A percentile compares a stretch with the other conserved stretches of the same genome.
Conservation (phyloP, 2,888 invertebrate genomes). For the Lacanobia wlatinum region DNA sequence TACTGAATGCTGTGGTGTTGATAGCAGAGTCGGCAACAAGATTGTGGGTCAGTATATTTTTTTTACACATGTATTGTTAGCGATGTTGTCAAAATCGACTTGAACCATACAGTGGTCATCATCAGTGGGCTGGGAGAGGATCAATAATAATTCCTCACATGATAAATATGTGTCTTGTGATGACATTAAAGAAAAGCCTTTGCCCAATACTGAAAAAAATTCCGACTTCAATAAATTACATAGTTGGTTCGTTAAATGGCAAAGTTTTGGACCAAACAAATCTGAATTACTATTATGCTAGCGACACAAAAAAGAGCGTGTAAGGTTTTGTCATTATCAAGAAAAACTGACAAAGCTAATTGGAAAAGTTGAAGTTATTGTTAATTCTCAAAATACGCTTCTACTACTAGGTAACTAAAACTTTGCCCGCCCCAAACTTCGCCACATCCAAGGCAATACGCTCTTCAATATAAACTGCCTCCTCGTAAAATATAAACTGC, state of each 20-base stretch:
- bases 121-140: neutral
- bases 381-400: too few species aligned
- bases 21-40: conserved; percentile 71
- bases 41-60: conserved; percentile 73
- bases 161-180: too few species aligned
- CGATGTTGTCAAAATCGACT: neutral
- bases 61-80: neutral
- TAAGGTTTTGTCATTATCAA: too few species aligned
- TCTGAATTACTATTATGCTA: too few species aligned
- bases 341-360: too few species aligned
- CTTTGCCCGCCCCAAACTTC: neutral
- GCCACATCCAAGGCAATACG: neutral
- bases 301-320: too few species aligned
- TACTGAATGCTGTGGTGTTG: conserved; percentile 79
- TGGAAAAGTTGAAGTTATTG: too few species aligned
- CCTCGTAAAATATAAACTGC: neutral
- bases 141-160: neutral
- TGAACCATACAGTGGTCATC: neutral
- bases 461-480: neutral
- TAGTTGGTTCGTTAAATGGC: too few species aligned
- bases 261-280: too few species aligned
- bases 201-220: too few species aligned
- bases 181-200: too few species aligned
- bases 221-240: neutral
- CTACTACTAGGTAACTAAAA: too few species aligned